phyloP scores from a whole-genome alignment of 2,797 vertebrate species.

The Lepidocolaptes lacrymiger region DNA sequence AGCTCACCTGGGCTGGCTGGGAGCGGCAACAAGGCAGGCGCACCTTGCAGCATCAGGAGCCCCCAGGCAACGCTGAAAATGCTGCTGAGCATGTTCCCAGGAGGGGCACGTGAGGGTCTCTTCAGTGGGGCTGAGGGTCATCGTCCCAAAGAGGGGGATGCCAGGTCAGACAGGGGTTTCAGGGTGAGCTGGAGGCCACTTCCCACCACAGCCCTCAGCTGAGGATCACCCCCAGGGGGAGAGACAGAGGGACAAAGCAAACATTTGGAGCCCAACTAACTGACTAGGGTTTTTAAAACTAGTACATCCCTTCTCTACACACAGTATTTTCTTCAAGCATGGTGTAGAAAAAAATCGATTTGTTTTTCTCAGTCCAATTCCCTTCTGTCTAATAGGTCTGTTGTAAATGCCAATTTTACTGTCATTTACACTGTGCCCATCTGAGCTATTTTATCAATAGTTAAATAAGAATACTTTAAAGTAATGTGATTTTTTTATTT shows the following conservation, averaged over 20 bases:
- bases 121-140: background rate
- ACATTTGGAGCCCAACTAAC: background rate
- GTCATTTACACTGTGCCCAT: slow-evolving; percentile 56
- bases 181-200: background rate
- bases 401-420: slow-evolving; percentile 61
- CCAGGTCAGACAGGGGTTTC: background rate
- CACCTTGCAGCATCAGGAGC: background rate
- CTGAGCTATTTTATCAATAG: slow-evolving; percentile 63
- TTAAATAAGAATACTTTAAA: slow-evolving; percentile 69
- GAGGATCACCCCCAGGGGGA: background rate
- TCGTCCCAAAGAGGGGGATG: background rate
- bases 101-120: background rate
- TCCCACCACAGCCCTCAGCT: background rate
- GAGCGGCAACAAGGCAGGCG: background rate
- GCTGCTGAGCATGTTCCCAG: background rate
- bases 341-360: slow-evolving; percentile 38
- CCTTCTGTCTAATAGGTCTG: slow-evolving; percentile 59
- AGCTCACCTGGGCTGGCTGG: background rate
- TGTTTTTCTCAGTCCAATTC: slow-evolving; percentile 61
- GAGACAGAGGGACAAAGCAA: background rate
- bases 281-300: background rate
- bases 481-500: slow-evolving; percentile 62
- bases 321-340: slow-evolving; percentile 1
- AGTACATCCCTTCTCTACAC: background rate
- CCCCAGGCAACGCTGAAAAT: fast-evolving